A percentile compares a stretch with the other conserved stretches of the same genome.
These are phyloP conservation scores for Podarcis cretensis DNA, from an alignment of 2,113 vertebrate species.

Conservation along the genomic window DNA sequence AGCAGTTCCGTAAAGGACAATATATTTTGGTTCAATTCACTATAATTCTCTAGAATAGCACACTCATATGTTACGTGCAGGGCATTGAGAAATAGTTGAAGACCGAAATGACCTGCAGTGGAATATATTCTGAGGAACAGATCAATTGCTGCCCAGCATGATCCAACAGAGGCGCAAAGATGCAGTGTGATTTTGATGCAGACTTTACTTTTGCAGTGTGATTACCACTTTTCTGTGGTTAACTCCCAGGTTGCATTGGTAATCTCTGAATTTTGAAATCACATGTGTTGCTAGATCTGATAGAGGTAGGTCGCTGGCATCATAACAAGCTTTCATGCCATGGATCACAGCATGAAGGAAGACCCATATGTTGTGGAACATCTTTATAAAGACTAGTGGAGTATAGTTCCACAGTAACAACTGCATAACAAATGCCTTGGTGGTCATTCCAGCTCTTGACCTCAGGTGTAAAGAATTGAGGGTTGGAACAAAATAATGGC, in stretches of 20 bases:
- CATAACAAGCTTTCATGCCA: not conserved
- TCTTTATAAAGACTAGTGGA: no score
- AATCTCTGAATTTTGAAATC: not conserved
- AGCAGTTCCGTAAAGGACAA: not conserved
- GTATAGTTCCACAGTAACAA: not conserved
- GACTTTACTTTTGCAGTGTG: not conserved
- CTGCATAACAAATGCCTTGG: not conserved
- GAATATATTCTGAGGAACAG: not conserved
- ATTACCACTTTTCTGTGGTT: not conserved
- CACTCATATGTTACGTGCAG: not conserved
- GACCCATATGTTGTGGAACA: not conserved
- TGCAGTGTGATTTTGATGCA: not conserved
- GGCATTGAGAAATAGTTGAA: not conserved
- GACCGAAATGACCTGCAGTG: not conserved
- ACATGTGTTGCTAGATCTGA: not conserved
- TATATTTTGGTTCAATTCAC: not conserved
- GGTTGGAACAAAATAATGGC: not conserved
- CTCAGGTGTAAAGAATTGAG: not conserved
- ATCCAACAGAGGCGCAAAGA: not conserved
- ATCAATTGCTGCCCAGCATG: fast-evolving
- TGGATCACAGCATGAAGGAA: not conserved
- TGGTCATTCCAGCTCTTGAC: not conserved
- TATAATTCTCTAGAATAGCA: not conserved
- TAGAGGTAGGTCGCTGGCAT: not conserved
- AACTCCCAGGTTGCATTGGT: no score